Base-by-base conservation (phyloP, 1,140 invertebrate genomes). In the Teleopsis dalmanni region DNA sequence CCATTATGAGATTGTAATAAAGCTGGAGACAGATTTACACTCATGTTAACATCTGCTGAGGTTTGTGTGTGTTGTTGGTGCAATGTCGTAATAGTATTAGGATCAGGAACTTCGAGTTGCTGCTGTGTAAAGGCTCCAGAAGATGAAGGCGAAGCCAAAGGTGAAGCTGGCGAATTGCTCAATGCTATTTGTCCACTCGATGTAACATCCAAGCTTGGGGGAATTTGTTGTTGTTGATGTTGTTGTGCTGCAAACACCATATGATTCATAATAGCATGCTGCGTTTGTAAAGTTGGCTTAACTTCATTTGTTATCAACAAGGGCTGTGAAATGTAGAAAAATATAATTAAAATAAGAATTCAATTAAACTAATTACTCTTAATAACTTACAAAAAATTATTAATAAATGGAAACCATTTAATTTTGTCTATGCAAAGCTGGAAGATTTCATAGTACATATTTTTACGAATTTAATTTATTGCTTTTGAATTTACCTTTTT, bases 401-500 rank as follows among this genome's bases (percentile, higher is more conserved):
- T 69, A 69, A 27, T 62, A 67, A 25, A 70, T 69, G 40, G 66
- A 70, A 36, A 69, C 66, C 66, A 70, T 70, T 52, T 61, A 59
- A 45, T 68, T 67, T 41, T 67, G 63, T 48, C 42, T 33, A 33
- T 50, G 44, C 13, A 53, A 35, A 36, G 70, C 66, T 16, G 68
- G 65, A 9, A 57, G 57, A 25, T 60, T 54, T 50, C 63, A 56
- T 46, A 64, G 60, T 46, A 62, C 57, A 14, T 62, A 62, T 59
- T 77, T 77, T 23, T 75, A 70, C 16, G 70, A 46, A 19, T 49
- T 37, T 40, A 57, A 85, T 14, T 80, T 78, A 59, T 85, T 83
- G 62, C 85, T 87, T 65, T 87, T 87, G 25, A 83, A 83, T n/a
- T n/a, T 29, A 82, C 81, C 8, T 83, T 82, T 68, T 87, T 87